Evolutionary conservation across 2,888 invertebrate species (phyloP).

Genomic region (Pharmacophagus antenor): DNA sequence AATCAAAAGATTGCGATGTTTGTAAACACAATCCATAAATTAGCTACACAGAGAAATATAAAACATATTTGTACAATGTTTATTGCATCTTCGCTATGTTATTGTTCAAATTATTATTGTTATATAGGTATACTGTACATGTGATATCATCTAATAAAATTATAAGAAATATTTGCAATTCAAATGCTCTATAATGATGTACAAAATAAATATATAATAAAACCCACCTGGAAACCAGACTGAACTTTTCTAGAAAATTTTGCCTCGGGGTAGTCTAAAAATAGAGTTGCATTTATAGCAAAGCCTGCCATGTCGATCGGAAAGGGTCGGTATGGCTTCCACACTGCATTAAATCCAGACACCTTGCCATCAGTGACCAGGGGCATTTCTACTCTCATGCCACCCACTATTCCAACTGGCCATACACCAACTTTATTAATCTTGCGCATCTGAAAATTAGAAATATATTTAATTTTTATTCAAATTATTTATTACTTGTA

Average conservation of each 20-base stretch:
- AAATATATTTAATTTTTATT: too few relatives aligned
- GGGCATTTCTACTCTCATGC: constrained; percentile 95
- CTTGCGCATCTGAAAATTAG: constrained; percentile 85
- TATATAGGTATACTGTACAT: too few relatives aligned
- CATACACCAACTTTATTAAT: constrained; percentile 93
- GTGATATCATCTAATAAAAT: too few relatives aligned
- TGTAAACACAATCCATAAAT: not conserved
- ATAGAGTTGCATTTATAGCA: constrained; percentile 89
- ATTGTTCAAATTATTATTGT: too few relatives aligned
- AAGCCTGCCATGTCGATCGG: constrained; percentile 99
- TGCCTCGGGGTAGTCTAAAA: constrained; percentile 86
- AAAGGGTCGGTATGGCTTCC: constrained; percentile 95
- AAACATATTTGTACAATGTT: not conserved
- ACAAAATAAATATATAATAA: not conserved
- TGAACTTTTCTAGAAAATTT: constrained; percentile 91
- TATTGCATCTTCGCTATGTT: not conserved
- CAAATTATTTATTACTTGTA: too few relatives aligned
- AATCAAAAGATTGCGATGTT: not conserved
- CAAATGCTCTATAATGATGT: not conserved
- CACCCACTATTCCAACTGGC: constrained; percentile 98
- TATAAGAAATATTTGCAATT: too few relatives aligned
- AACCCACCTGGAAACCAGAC: constrained; percentile 88
- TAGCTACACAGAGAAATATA: not conserved
- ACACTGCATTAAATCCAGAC: constrained; percentile 84
- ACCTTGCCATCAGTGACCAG: constrained; percentile 83